Base-by-base conservation (phyloP, 2,113 vertebrate species). In the Edolisoma coerulescens region DNA sequence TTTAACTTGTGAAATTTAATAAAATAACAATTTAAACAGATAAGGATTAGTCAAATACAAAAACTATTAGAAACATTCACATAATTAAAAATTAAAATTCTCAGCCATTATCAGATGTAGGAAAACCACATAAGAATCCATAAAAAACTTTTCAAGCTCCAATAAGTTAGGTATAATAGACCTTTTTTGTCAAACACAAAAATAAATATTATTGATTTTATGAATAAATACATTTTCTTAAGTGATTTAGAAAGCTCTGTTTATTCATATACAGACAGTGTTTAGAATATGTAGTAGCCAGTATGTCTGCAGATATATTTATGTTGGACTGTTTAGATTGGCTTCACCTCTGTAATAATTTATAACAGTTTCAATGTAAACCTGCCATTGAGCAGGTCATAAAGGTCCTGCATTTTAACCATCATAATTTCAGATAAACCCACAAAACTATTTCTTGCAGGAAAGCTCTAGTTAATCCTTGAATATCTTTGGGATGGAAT, bases 351-450 rank as follows among this genome's bases (percentile, higher is more conserved):
- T 98, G 98, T 98, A 98, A 99, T 99, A 99, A 99, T 99, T 99
- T 99, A 99, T 98, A 98, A 99, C 98, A 98, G 98, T 98, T 98
- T 99, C 98, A 98, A 98, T 99, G 99, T 99, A 99, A 99, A 99
- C 99, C 98, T 98, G 98, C 98, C 99, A 98, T 98, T 97, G 98
- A 98, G 96, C 97, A 98, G 98, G 98, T 99, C 98, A 99, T 98
- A 98, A 98, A 99, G 98, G 98, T 98, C 97, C 95, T 96, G 97
- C 94, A 92, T 98, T 98, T 98, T 98, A 98, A 97, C 97, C 97
- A 98, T 97, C 96, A 90, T 97, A 70, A 63, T 95, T 98, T 97
- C 93, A 98, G 98, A 98, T 98, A 98, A 98, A 98, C 91, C 96
- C 96, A 90, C 97, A 97, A 93, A 86, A 50, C 97, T 92, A 69